Percentiles rank a stretch among this genome's conserved stretches.
Evolutionary conservation across 2,888 invertebrate genomes (phyloP).

Genomic region (Euspilapteryx auroguttella): DNA sequence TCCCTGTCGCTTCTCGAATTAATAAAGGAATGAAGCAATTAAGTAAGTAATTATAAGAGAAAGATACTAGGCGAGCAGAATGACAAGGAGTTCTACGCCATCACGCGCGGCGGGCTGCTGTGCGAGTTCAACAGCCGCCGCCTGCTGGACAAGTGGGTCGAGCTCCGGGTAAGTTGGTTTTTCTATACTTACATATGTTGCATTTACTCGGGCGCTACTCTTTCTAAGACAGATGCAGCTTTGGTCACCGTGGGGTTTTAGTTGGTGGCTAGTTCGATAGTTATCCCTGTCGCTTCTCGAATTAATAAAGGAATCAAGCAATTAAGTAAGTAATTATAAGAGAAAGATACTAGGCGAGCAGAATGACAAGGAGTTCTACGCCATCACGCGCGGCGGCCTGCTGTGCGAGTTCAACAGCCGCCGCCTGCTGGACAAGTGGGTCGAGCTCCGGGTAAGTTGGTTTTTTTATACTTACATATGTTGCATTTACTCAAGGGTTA

Average conservation of each 20-base stretch:
- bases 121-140: background rate
- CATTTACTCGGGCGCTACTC: conserved; percentile 5
- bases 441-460: background rate
- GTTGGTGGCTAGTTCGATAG: background rate
- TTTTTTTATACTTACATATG: conserved; percentile 5
- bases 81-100: background rate
- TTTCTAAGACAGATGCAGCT: no score
- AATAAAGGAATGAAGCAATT: no score
- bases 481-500: conserved; percentile 5
- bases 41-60: background rate
- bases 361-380: background rate
- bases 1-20: no score
- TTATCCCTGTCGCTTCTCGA: no score
- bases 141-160: background rate
- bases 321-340: background rate
- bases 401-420: background rate
- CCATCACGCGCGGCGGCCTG: background rate
- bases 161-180: background rate
- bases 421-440: background rate
- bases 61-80: background rate
- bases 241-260: background rate
- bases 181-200: conserved; percentile 5
- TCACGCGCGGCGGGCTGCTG: background rate
- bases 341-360: background rate
- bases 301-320: no score